A percentile compares a stretch with the other conserved stretches of the same genome.
phyloP scores from a whole-genome alignment of 2,113 vertebrate genomes.

The Ophthalmotilapia sp. region DNA sequence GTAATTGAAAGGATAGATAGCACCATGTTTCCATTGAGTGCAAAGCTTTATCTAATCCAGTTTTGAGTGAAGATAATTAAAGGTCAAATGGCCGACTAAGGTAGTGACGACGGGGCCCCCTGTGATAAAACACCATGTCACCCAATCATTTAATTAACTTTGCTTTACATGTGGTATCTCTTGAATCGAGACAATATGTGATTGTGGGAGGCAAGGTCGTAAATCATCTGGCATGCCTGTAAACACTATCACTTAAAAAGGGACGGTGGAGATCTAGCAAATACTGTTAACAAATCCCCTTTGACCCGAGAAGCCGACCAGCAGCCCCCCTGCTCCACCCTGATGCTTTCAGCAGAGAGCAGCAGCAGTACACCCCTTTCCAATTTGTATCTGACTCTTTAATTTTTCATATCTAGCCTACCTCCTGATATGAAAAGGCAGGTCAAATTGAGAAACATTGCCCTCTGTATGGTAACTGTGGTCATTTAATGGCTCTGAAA shows the following conservation, averaged over 20 bases:
- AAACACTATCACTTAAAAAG: constrained; percentile 40
- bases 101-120: not conserved
- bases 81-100: constrained; percentile 61
- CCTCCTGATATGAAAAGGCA: constrained; percentile 44
- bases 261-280: constrained; percentile 7
- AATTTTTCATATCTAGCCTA: constrained; percentile 25
- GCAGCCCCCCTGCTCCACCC: not conserved
- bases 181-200: constrained; percentile 20
- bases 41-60: constrained; percentile 57
- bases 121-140: constrained; percentile 54
- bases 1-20: constrained; percentile 62
- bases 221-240: constrained; percentile 39
- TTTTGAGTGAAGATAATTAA: constrained; percentile 67
- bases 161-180: constrained; percentile 57
- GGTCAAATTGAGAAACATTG: constrained; percentile 56
- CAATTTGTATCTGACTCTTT: not conserved
- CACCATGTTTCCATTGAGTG: constrained; percentile 34
- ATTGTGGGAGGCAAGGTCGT: constrained; percentile 46
- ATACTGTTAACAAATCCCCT: constrained; percentile 40
- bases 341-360: not conserved
- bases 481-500: constrained; percentile 62
- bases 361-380: not conserved
- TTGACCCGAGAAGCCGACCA: constrained; percentile 14
- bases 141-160: constrained; percentile 66
- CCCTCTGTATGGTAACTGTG: constrained; percentile 43